Evolutionary conservation across 2,113 vertebrate genomes (phyloP).

Genomic region (Sinocyclocheilus anophthalmus): DNA sequence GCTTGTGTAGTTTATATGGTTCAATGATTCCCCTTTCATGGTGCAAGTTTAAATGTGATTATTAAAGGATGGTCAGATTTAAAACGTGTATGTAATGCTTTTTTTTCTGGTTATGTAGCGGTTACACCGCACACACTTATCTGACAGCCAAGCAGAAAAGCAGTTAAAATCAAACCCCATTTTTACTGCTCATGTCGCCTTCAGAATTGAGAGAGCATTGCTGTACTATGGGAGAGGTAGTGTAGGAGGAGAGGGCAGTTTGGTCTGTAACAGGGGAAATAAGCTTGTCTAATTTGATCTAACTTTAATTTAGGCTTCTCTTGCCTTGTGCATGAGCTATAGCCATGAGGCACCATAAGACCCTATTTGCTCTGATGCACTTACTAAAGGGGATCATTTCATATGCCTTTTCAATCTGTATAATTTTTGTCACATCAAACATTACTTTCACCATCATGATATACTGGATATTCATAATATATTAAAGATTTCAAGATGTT

Average conservation of each 20-base stretch:
- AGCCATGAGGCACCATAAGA: background rate
- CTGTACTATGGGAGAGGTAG: background rate
- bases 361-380: background rate
- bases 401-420: background rate
- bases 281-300: constrained; percentile 38
- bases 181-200: background rate
- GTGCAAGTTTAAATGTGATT: constrained; percentile 59
- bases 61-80: constrained; percentile 52
- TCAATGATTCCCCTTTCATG: constrained; percentile 48
- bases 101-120: background rate
- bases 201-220: constrained; percentile 11
- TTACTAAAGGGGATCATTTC: background rate
- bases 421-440: background rate
- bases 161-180: background rate
- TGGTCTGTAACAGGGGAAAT: constrained; percentile 34
- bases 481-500: background rate
- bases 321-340: constrained; percentile 5
- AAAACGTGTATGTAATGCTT: constrained; percentile 7
- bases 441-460: background rate
- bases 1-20: constrained; percentile 55
- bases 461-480: background rate
- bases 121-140: constrained; percentile 1
- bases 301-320: constrained; percentile 30
- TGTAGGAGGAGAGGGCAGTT: background rate
- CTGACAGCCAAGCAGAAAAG: background rate